Conservation (phyloP, 2,113 vertebrate genomes). For the Dolichotis patagonum region DNA sequence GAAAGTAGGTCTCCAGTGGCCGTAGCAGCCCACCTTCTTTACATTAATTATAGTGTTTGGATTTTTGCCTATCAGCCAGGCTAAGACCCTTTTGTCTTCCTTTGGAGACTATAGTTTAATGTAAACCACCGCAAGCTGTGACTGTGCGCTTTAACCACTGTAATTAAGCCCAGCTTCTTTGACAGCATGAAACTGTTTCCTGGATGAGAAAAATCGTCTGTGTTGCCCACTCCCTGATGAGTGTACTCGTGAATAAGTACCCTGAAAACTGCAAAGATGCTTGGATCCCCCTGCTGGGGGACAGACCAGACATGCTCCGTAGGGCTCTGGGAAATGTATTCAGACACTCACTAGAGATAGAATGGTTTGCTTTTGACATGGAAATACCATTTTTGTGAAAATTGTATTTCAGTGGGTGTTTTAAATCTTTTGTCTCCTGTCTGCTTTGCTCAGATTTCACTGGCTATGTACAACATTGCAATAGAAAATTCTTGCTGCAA, state of each 20-base stretch:
- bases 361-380: slow-evolving; percentile 12
- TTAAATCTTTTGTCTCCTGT: neutral
- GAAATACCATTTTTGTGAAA: neutral
- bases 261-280: neutral
- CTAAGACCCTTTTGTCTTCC: neutral
- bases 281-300: neutral
- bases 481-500: slow-evolving; percentile 60
- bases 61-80: neutral
- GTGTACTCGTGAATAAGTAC: accelerated
- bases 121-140: neutral
- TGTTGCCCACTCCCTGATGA: neutral
- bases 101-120: neutral
- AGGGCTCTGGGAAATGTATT: neutral
- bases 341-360: neutral
- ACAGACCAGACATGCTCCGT: neutral
- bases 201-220: neutral
- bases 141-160: neutral
- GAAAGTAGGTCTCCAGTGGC: neutral
- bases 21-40: neutral
- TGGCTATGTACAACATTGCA: slow-evolving; percentile 32
- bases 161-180: neutral
- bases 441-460: slow-evolving; percentile 23
- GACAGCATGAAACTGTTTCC: neutral
- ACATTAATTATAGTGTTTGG: neutral
- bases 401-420: neutral